Conservation (phyloP, 2,888 invertebrate genomes). For the Alviniconcha strummeri region DNA sequence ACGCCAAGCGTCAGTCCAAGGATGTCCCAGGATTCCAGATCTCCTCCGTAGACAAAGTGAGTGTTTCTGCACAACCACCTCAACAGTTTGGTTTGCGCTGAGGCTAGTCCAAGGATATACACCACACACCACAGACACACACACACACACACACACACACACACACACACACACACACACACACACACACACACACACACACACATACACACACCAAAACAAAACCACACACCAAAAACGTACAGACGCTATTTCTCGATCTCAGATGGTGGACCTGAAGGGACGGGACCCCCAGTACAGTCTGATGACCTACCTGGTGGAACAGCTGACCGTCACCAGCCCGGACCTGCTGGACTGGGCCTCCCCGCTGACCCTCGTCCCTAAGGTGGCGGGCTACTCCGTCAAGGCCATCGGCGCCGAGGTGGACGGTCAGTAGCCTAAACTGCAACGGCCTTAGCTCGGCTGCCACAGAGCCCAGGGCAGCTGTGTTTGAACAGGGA, state of each 20-base stretch:
- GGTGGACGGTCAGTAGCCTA: slow-evolving; percentile 49
- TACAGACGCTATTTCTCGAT: too few relatives aligned
- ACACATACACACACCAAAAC: too few relatives aligned
- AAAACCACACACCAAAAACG: too few relatives aligned
- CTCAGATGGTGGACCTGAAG: slow-evolving; percentile 54
- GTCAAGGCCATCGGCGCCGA: slow-evolving; percentile 56
- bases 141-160: too few relatives aligned
- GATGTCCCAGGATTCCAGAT: slow-evolving; percentile 53
- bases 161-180: too few relatives aligned
- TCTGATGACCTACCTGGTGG: slow-evolving; percentile 52
- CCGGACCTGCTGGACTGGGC: slow-evolving; percentile 53
- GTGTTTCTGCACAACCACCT: slow-evolving; percentile 43
- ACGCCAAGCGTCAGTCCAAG: slow-evolving; percentile 49
- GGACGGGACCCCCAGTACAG: slow-evolving; percentile 53
- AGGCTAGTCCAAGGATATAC: slow-evolving; percentile 43
- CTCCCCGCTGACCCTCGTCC: slow-evolving; percentile 45
- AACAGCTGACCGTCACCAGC: slow-evolving; percentile 47
- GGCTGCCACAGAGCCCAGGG: too few relatives aligned
- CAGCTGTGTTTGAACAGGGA: too few relatives aligned
- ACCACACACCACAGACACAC: too few relatives aligned
- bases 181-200: too few relatives aligned
- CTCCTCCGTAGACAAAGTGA: slow-evolving; percentile 58
- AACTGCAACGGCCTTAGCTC: too few relatives aligned
- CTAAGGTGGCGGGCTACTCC: slow-evolving; percentile 51
- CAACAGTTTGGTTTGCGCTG: too few relatives aligned